Base-by-base conservation (phyloP, 2,888 invertebrate genomes). In the Tyria jacobaeae region DNA sequence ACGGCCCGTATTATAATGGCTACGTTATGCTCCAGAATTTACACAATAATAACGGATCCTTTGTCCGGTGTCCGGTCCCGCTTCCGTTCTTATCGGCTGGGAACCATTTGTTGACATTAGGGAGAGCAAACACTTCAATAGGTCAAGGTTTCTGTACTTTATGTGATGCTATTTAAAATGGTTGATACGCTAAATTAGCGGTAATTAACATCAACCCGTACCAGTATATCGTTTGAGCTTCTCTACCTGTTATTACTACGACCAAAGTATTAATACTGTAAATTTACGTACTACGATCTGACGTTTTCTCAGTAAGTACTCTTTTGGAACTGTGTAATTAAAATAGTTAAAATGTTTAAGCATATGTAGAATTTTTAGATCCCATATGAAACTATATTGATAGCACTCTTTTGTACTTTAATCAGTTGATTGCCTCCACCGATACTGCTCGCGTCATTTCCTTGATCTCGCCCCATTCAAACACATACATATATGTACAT, bases 31-130 rank as follows among this genome's bases (percentile, higher is more conserved):
- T 81, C 82, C 81, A 79, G 84, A 83, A 79, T 82, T 82, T 82
- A 82, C 82, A 82, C 81, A 78, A 75, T 79, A 82, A 89, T 87
- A 92, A 93, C 89, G 89, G 89, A 85, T 85, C 81, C 87, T 84
- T 90, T 92, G 91, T 91, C 83, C 85, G 78, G 84, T 84, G 84
- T 89, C 88, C 89, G 89, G 88, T 78, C 83, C 64, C 70, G 75
- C 84, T 90, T 90, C 90, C 91, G 91, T 80, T 77, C 83, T 86
- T 88, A 89, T 88, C 89, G 86, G 80, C 73, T 89, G 89, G 88
- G 89, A 88, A 89, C 84, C 79, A 81, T 81, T 81, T 80, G 79
- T 78, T 72, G 73, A 72, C 84, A 78, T 86, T 87, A 81, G 89
- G 86, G 86, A 86, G 85, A 83, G 85, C 86, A 85, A 87, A 85